Percentiles rank a stretch among this genome's conserved stretches.
These are phyloP conservation scores for Andrena cerasifolii DNA, from an alignment of 1,140 invertebrate genomes.

Conservation along the genomic window DNA sequence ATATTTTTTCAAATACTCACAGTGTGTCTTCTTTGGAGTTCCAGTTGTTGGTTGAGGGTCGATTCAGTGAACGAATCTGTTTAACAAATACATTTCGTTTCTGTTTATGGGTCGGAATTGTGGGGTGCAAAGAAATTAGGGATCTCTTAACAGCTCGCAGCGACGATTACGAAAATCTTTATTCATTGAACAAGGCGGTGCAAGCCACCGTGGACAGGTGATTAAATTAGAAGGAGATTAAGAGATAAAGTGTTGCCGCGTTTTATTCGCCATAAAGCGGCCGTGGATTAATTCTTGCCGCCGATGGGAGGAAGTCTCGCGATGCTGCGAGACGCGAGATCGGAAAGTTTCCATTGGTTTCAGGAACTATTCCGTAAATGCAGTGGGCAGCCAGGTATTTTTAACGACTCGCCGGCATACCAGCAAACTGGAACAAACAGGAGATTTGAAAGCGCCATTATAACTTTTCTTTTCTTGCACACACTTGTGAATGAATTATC, in stretches of 20 bases:
- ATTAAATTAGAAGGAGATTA: slow-evolving; percentile 53
- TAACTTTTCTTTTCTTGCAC: slow-evolving; percentile 29
- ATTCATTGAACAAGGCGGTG: slow-evolving; percentile 18
- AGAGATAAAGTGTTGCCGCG: slow-evolving; percentile 53
- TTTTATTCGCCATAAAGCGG: slow-evolving; percentile 57
- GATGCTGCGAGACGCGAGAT: slow-evolving; percentile 34
- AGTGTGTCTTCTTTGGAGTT: too few relatives aligned
- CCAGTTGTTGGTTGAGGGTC: too few relatives aligned
- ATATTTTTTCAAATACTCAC: too few relatives aligned
- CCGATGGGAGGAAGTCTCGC: slow-evolving; percentile 38
- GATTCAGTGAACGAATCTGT: neutral
- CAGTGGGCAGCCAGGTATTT: slow-evolving; percentile 10
- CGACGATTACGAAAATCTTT: neutral
- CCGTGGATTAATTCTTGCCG: slow-evolving; percentile 46
- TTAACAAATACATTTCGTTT: neutral
- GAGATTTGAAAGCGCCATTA: neutral
- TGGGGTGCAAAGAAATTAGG: neutral
- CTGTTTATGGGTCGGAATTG: too few relatives aligned
- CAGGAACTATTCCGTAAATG: slow-evolving; percentile 15
- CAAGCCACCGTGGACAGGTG: slow-evolving; percentile 47
- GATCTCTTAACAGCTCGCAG: neutral
- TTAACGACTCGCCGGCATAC: slow-evolving; percentile 7
- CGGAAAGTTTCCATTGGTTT: slow-evolving; percentile 28
- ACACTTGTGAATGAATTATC: neutral
- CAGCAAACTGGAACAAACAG: neutral